Evolutionary conservation across 2,113 vertebrate genomes (phyloP).

Genomic region (Pitta sordida): DNA sequence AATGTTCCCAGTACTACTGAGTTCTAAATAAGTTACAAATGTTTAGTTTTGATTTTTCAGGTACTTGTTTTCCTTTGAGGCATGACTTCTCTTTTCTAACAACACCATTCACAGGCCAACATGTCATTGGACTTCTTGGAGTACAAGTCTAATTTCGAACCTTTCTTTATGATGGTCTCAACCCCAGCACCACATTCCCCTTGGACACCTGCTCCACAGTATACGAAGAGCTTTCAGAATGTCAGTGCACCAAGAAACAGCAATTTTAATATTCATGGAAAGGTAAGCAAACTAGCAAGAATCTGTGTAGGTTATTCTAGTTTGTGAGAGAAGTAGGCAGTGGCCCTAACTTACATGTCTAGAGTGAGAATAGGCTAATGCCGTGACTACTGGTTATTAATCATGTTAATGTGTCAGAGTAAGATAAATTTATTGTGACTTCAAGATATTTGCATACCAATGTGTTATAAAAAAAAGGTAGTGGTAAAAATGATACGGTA

Average conservation of each 20-base stretch:
- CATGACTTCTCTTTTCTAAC: not conserved
- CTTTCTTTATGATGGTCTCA: slow-evolving; percentile 99
- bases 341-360: not conserved
- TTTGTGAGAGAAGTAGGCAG: not conserved
- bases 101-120: slow-evolving; percentile 82
- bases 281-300: slow-evolving; percentile 70
- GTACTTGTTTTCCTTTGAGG: not conserved
- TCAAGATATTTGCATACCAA: not conserved
- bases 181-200: slow-evolving; percentile 94
- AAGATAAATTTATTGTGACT: not conserved
- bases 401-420: not conserved
- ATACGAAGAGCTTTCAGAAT: slow-evolving; percentile 80
- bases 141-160: slow-evolving; percentile 86
- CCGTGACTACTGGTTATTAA: not conserved
- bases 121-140: slow-evolving; percentile 91
- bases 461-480: not conserved
- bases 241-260: slow-evolving; percentile 89
- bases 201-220: slow-evolving; percentile 94
- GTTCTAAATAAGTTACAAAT: not conserved
- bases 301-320: not conserved
- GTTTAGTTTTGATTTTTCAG: not conserved
- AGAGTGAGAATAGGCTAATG: not conserved
- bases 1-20: not conserved
- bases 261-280: slow-evolving; percentile 87
- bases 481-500: not conserved